phyloP scores from a whole-genome alignment of 2,797 vertebrate genomes.

The Diplodus puntazzo region DNA sequence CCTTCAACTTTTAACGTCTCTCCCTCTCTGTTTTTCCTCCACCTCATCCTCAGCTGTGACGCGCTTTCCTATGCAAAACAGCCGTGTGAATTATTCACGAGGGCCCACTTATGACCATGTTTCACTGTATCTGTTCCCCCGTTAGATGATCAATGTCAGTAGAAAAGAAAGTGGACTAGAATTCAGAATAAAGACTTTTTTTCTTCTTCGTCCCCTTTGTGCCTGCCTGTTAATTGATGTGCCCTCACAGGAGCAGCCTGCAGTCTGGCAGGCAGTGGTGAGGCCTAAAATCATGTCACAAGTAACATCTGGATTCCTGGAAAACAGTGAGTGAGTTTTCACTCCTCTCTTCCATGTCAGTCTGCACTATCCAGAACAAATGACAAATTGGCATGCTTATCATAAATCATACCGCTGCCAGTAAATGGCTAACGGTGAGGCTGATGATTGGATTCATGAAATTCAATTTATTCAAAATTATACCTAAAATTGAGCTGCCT shows the following conservation, averaged over 20 bases:
- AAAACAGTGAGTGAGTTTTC: slow-evolving; percentile 4
- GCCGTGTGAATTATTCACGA: slow-evolving; percentile 75
- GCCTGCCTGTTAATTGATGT: slow-evolving; percentile 13
- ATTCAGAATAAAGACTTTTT: background rate
- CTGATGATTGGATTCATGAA: slow-evolving; percentile 27
- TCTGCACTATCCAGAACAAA: background rate
- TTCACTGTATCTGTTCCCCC: slow-evolving; percentile 52
- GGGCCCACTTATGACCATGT: slow-evolving; percentile 43
- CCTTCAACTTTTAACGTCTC: slow-evolving; percentile 19
- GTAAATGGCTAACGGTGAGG: background rate
- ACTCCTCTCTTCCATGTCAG: background rate
- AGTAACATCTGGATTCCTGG: slow-evolving; percentile 39
- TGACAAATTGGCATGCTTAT: background rate
- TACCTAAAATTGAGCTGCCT: slow-evolving; percentile 11
- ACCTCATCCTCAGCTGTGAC: slow-evolving; percentile 26
- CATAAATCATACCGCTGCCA: background rate
- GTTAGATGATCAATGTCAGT: slow-evolving; percentile 52
- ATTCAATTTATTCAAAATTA: slow-evolving; percentile 26
- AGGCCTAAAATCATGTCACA: slow-evolving; percentile 34
- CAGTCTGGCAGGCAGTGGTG: slow-evolving; percentile 3
- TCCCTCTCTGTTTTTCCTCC: slow-evolving; percentile 11
- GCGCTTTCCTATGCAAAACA: slow-evolving; percentile 69
- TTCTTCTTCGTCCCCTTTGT: background rate
- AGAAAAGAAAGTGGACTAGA: slow-evolving; percentile 24
- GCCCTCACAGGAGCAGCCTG: slow-evolving; percentile 4